Conservation (phyloP, 2,113 vertebrate species). For the Xiphophorus couchianus region DNA sequence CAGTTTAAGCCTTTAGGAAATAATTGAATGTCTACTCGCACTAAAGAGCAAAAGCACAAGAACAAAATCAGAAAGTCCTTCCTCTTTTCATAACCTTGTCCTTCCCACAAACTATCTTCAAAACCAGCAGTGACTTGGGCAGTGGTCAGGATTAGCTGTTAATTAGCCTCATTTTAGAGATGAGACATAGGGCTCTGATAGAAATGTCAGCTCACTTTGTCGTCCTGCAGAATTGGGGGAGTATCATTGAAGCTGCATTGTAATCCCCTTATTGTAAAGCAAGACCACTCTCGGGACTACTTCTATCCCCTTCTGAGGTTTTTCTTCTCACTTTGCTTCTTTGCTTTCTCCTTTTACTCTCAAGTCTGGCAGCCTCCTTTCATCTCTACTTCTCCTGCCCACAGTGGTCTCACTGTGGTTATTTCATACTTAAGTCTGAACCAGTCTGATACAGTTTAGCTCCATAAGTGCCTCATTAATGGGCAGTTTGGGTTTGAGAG, state of each 20-base stretch:
- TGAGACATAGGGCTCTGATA: slow-evolving; percentile 57
- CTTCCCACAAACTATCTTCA: slow-evolving; percentile 32
- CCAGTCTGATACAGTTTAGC: slow-evolving; percentile 18
- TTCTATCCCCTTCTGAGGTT: slow-evolving; percentile 42
- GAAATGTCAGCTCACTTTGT: slow-evolving; percentile 53
- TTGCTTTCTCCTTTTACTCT: slow-evolving; percentile 20
- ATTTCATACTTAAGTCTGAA: neutral
- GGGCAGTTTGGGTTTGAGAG: neutral
- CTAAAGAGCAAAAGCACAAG: slow-evolving; percentile 10
- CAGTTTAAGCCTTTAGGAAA: neutral
- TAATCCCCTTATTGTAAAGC: slow-evolving; percentile 78
- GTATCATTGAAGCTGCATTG: slow-evolving; percentile 62
- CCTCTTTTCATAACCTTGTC: neutral
- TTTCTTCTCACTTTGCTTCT: slow-evolving; percentile 41
- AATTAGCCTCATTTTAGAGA: slow-evolving; percentile 78
- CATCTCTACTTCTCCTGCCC: neutral
- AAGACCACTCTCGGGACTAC: slow-evolving; percentile 53
- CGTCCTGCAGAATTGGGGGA: slow-evolving; percentile 66
- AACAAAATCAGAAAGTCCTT: neutral
- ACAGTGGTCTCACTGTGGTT: slow-evolving; percentile 12
- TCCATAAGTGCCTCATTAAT: neutral
- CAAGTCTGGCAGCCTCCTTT: neutral
- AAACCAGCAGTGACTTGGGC: slow-evolving; percentile 59
- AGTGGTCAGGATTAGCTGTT: slow-evolving; percentile 69
- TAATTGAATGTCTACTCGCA: neutral